Conservation (phyloP, 2,113 vertebrate genomes). For the Parotia lawesii region DNA sequence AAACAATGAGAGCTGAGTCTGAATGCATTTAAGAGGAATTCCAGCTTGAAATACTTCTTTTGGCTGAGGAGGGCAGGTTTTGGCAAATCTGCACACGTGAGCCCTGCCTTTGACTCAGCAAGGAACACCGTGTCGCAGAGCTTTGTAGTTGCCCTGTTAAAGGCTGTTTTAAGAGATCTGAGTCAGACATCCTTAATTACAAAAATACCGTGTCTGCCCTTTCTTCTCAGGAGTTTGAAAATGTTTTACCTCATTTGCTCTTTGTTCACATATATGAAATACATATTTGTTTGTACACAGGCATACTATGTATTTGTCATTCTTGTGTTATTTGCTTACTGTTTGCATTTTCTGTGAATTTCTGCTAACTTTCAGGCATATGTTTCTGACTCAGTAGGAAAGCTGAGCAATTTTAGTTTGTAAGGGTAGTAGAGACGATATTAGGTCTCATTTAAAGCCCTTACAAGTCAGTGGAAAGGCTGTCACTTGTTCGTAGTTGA, state of each 20-base stretch:
- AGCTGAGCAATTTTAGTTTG: background rate
- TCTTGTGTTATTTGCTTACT: background rate
- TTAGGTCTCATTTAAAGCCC: background rate
- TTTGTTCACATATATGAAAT: background rate
- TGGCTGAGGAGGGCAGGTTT: constrained; percentile 9
- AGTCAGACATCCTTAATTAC: constrained; percentile 14
- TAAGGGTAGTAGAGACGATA: background rate
- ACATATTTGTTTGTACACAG: background rate
- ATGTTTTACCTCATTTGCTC: background rate
- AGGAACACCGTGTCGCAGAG: background rate
- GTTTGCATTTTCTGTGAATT: background rate
- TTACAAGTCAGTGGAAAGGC: background rate
- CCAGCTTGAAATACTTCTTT: background rate
- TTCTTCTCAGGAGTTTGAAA: background rate
- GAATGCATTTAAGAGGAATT: background rate
- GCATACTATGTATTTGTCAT: background rate
- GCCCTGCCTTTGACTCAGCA: constrained; percentile 24
- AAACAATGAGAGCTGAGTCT: background rate
- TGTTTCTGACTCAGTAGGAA: background rate
- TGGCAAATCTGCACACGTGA: constrained; percentile 15
- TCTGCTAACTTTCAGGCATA: background rate
- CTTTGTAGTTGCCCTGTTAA: constrained; percentile 13
- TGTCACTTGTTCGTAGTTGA: background rate
- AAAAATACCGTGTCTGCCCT: background rate
- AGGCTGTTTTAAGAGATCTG: background rate